These are phyloP conservation scores for Cliona cf. orientalis DNA, from an alignment of 37 sponge, comb jelly and placozoan species.

Conservation along the genomic window DNA sequence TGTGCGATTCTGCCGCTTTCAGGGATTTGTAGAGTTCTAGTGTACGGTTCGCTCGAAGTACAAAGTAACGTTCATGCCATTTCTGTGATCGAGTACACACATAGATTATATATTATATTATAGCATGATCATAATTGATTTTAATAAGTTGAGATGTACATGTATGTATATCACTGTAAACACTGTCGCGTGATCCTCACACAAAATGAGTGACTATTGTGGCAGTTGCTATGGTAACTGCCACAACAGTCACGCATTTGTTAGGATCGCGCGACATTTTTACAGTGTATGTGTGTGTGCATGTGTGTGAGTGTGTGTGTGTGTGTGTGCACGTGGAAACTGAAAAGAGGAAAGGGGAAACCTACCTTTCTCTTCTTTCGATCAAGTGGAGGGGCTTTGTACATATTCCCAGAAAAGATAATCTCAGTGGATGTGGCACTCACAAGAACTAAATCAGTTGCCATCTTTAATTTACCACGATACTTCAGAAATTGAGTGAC, in stretches of 20 bases:
- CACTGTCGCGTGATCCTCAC: too few relatives aligned
- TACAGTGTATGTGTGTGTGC: conserved; percentile 8
- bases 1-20: conserved; percentile 36
- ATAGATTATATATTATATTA: too few relatives aligned
- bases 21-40: conserved; percentile 58
- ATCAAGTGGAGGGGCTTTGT: conserved; percentile 64
- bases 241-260: too few relatives aligned
- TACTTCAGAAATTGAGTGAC: too few relatives aligned
- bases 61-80: conserved; percentile 73
- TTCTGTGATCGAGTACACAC: conserved; percentile 53
- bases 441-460: too few relatives aligned
- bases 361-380: conserved; percentile 63
- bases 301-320: conserved; percentile 7
- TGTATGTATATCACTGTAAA: too few relatives aligned
- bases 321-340: not conserved
- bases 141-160: too few relatives aligned
- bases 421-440: conserved; percentile 4
- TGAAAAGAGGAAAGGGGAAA: not conserved
- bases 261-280: too few relatives aligned
- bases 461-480: too few relatives aligned
- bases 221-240: too few relatives aligned
- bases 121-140: too few relatives aligned
- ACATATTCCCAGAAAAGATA: conserved; percentile 42
- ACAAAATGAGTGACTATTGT: too few relatives aligned
- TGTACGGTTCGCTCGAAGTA: conserved; percentile 63